These are phyloP conservation scores for Calyptommatus sinebrachiatus DNA, from an alignment of 2,113 vertebrate genomes.

Conservation along the genomic window DNA sequence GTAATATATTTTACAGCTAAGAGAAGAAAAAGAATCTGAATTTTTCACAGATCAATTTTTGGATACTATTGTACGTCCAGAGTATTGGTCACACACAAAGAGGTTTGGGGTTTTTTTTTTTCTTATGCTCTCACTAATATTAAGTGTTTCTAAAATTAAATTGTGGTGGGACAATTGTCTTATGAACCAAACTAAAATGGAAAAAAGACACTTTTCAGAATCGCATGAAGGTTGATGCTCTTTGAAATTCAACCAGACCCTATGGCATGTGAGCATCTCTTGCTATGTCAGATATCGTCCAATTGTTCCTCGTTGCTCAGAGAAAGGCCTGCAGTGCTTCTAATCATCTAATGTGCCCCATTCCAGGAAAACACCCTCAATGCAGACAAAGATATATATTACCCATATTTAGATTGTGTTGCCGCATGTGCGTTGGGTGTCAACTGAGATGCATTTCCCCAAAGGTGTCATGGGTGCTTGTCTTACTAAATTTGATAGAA, in stretches of 20 bases:
- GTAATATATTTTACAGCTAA: not conserved
- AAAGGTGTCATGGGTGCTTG: slow-evolving; percentile 69
- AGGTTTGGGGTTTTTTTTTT: not conserved
- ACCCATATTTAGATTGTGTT: slow-evolving; percentile 64
- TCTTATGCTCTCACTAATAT: not conserved
- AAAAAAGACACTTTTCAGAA: slow-evolving; percentile 33
- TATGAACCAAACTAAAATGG: slow-evolving; percentile 14
- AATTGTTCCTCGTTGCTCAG: slow-evolving; percentile 34
- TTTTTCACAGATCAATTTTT: not conserved
- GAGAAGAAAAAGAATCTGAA: not conserved
- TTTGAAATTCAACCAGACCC: slow-evolving; percentile 21
- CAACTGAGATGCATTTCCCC: slow-evolving; percentile 67
- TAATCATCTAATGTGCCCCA: slow-evolving; percentile 59
- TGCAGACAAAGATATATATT: slow-evolving; percentile 62
- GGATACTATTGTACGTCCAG: not conserved
- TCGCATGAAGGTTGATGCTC: slow-evolving; percentile 21
- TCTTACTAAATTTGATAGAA: slow-evolving; percentile 71
- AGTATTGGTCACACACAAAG: not conserved
- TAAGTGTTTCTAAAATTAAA: slow-evolving; percentile 30
- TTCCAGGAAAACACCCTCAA: slow-evolving; percentile 56
- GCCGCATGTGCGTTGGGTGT: slow-evolving; percentile 54
- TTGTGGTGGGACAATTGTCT: slow-evolving; percentile 18
- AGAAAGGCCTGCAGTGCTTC: slow-evolving; percentile 61
- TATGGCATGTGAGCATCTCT: slow-evolving; percentile 38
- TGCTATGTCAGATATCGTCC: slow-evolving; percentile 42